Base-by-base conservation (phyloP, 2,888 invertebrate species). In the Orchesellides sinensis region DNA sequence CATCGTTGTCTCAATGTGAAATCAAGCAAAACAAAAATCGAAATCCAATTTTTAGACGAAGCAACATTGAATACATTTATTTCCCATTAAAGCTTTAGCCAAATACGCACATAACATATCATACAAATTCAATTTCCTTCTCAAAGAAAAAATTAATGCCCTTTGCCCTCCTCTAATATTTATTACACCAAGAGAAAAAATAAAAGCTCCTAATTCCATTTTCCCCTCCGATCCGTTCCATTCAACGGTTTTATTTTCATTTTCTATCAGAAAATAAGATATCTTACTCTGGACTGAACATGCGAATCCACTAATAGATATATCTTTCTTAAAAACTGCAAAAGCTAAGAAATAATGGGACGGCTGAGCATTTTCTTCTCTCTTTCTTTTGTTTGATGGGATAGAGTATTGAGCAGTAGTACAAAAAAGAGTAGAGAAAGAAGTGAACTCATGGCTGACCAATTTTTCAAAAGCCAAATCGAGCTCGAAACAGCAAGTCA, bases 391-490 rank as follows among this genome's bases (percentile, higher is more conserved):
- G 8, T 14, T 14, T 23, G 54, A 23, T 10, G 47, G 8, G 12
- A 21, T 17, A 27, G 25, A 4, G 10, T n/a, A 54, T 3, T 21
- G 5, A 59, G 19, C 14, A 59, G 14, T 59, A 17, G 27, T 19
- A 8, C 3, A 23, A 21, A 49, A 8, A 10, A 8, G 49, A 17
- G 4, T 14, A 35, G 40, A 4, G 40, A 21, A 6, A 35, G 21
- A 32, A 12, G 6, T 35, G 35, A 17, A 19, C 29, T 70, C 70
- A 70, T 40, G 72, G 72, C 72, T 61, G 61, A 61, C 59, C 72
- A 73, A 73, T 73, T 61, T 73, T 73, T 73, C 72, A 73, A 61
- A 73, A 45, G 56, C 23, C 21, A 73, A 73, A 73, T 73, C 61
- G 72, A 73, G 72, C 72, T 61, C 72, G 61, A 73, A 73, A 73